Base-by-base conservation (phyloP, 1,140 invertebrate genomes). In the Calliopsis andreniformis region DNA sequence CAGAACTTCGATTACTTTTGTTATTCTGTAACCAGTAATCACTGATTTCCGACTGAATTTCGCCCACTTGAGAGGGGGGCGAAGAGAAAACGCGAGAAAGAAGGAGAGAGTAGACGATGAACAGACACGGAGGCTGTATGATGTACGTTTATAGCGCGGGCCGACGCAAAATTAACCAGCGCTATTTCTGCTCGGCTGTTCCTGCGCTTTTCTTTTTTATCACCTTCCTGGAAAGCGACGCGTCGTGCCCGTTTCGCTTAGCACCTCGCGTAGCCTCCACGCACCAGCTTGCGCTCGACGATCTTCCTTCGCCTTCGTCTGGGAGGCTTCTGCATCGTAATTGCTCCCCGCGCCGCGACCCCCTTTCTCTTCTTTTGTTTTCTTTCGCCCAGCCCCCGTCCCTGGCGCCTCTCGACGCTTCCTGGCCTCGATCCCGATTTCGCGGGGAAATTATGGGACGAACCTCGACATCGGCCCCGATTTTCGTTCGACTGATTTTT, bases 91-190 rank as follows among this genome's bases (percentile, higher is more conserved):
- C 59, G 47, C 16, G 75, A 39, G 30, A 71, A 55, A 73, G 71
- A 66, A 61, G 56, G 78, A 58, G 62, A 71, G 62, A 66, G 58
- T 66, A 85, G 85, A 87, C 85, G 86, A 82, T 82, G 84, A 87
- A 87, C 86, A 87, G 86, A 87, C 84, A 66, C 84, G 61, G 58
- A 67, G 66, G 76, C 72, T 81, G 78, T 82, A 83, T 84, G 86
- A 87, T 84, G 82, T 75, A 82, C 82, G 79, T 76, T 87, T 87
- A 87, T 87, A 87, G 81, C 85, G 64, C 67, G 76, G 59, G 35
- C 81, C 63, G 63, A 67, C 68, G 76, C 84, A 87, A 87, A 87
- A 87, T 87, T 87, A 87, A 87, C 84, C 83, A 35, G 51, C 66
- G 80, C 77, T 87, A 87, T 87, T 87, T 85, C 76, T 73, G 80